These are phyloP conservation scores for Tromatobia lineatoria DNA, from an alignment of 2,888 invertebrate species.

Conservation along the genomic window DNA sequence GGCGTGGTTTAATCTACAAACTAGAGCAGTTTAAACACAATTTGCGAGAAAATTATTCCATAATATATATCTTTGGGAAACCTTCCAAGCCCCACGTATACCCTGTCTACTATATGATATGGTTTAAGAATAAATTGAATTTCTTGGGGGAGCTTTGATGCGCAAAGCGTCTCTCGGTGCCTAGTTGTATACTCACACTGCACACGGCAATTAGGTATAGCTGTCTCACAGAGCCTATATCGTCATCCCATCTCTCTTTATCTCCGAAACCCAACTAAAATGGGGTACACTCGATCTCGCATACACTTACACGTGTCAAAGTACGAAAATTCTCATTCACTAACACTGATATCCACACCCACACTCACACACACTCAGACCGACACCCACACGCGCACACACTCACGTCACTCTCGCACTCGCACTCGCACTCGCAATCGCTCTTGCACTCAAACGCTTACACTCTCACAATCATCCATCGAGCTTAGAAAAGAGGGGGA, in stretches of 20 bases:
- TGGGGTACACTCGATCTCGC: constrained; percentile 10
- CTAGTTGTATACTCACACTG: constrained; percentile 8
- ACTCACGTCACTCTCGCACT: neutral
- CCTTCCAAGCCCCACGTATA: neutral
- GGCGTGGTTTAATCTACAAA: neutral
- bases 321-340: constrained; percentile 72
- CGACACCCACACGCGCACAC: too few species aligned
- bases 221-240: too few species aligned
- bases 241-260: neutral
- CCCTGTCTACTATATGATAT: neutral
- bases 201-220: constrained; percentile 27
- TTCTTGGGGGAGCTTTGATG: constrained; percentile 53
- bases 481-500: constrained; percentile 23
- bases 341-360: neutral
- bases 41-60: neutral
- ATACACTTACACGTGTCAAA: constrained; percentile 66
- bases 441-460: neutral
- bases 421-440: neutral
- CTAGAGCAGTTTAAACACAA: neutral
- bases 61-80: neutral
- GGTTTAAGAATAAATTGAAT: constrained; percentile 47
- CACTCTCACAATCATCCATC: neutral
- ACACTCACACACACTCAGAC: too few species aligned
- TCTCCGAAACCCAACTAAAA: neutral
- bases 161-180: constrained; percentile 27